Conservation (phyloP, 1,140 invertebrate genomes). For the Sipha flava region DNA sequence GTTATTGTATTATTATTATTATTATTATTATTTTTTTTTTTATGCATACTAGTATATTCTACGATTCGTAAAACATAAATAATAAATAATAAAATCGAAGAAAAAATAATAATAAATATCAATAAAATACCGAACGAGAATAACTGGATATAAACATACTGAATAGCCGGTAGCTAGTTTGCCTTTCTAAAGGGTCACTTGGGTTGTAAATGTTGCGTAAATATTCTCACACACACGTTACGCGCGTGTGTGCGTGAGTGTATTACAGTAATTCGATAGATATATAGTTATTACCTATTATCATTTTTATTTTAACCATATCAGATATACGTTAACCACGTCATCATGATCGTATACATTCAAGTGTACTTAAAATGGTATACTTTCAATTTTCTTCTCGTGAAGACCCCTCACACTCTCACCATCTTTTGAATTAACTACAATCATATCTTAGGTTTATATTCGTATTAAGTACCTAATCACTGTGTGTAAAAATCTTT, state of each 20-base stretch:
- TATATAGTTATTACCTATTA: not conserved
- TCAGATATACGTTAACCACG: not conserved
- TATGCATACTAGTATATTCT: not conserved
- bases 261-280: not conserved
- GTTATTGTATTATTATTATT: not conserved
- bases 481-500: too few relatives aligned
- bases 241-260: too few relatives aligned
- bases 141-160: not conserved
- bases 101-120: not conserved
- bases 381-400: too few relatives aligned
- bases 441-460: too few relatives aligned
- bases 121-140: not conserved
- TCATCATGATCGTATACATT: not conserved
- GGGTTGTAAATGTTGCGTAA: not conserved
- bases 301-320: not conserved
- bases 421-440: too few relatives aligned
- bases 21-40: not conserved
- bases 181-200: constrained; percentile 2
- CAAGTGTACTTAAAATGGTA: too few relatives aligned
- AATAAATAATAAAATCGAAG: not conserved
- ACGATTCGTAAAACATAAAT: not conserved
- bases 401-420: too few relatives aligned
- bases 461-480: too few relatives aligned
- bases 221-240: not conserved
- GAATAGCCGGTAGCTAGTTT: not conserved